A percentile compares a stretch with the other conserved stretches of the same genome.
Conservation (phyloP, 1,140 invertebrate genomes). For the Druon quercuslanigerum region DNA sequence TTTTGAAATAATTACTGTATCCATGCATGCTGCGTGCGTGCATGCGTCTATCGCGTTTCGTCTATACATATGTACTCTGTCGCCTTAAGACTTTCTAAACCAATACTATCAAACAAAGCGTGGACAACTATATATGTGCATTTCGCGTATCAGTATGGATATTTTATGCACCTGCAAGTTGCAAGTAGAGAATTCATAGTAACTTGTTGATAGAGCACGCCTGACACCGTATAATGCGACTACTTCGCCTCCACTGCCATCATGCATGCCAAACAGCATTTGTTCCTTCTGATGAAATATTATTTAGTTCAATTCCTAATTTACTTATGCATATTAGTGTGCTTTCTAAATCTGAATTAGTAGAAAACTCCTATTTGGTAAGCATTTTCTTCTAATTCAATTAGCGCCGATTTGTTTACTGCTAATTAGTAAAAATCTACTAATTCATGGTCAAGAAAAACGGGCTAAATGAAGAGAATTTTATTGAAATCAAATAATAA, state of each 20-base stretch:
- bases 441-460: too few relatives aligned
- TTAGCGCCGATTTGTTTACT: too few relatives aligned
- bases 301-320: not conserved
- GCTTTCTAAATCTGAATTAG: too few relatives aligned
- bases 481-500: too few relatives aligned
- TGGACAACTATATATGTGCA: not conserved
- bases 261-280: not conserved
- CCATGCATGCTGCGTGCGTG: slow-evolving; percentile 39
- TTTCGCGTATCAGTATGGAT: not conserved
- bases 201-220: slow-evolving; percentile 17
- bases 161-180: slow-evolving; percentile 13
- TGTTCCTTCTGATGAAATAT: not conserved
- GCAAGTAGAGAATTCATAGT: not conserved
- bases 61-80: not conserved
- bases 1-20: slow-evolving; percentile 55
- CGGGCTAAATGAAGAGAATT: too few relatives aligned
- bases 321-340: not conserved
- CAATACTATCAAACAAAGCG: not conserved
- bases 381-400: too few relatives aligned
- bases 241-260: not conserved
- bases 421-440: too few relatives aligned
- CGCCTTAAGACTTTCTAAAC: slow-evolving; percentile 35
- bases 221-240: not conserved
- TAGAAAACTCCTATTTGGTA: too few relatives aligned
- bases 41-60: slow-evolving; percentile 7